phyloP scores from a whole-genome alignment of 1,140 invertebrate genomes.

The Ridgeia piscesae region DNA sequence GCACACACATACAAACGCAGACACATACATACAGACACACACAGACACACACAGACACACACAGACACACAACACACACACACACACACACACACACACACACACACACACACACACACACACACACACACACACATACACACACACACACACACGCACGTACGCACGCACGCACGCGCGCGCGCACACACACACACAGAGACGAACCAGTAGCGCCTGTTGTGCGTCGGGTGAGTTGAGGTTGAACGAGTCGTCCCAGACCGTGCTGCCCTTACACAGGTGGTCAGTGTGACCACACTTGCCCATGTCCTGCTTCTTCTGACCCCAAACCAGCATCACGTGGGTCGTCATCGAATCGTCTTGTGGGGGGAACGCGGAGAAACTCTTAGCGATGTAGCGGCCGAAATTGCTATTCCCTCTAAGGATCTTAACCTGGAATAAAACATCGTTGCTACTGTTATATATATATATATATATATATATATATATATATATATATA shows the following conservation, averaged over 20 bases:
- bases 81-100: too few species aligned
- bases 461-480: background rate
- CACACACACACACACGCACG: background rate
- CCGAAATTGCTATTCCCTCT: constrained; percentile 25
- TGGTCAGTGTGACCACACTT: constrained; percentile 34
- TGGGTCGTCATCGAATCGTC: background rate
- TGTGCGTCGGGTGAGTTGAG: constrained; percentile 36
- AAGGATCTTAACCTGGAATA: constrained; percentile 29
- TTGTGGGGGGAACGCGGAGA: constrained; percentile 20
- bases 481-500: background rate
- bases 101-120: background rate
- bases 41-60: too few species aligned
- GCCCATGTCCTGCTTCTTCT: constrained; percentile 35
- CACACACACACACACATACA: background rate
- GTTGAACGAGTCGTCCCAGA: constrained; percentile 35
- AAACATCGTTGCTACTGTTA: background rate
- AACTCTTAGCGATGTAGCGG: constrained; percentile 13
- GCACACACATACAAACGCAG: too few species aligned
- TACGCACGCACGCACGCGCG: background rate
- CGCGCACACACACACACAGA: background rate
- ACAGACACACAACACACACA: too few species aligned
- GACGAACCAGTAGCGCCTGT: constrained; percentile 32
- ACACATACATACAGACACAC: too few species aligned
- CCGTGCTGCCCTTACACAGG: constrained; percentile 31
- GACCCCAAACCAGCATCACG: constrained; percentile 39